Percentiles rank a stretch among this genome's conserved stretches.
Evolutionary conservation across 1,140 invertebrate species (phyloP).

Genomic region (Drosophila kikkawai): DNA sequence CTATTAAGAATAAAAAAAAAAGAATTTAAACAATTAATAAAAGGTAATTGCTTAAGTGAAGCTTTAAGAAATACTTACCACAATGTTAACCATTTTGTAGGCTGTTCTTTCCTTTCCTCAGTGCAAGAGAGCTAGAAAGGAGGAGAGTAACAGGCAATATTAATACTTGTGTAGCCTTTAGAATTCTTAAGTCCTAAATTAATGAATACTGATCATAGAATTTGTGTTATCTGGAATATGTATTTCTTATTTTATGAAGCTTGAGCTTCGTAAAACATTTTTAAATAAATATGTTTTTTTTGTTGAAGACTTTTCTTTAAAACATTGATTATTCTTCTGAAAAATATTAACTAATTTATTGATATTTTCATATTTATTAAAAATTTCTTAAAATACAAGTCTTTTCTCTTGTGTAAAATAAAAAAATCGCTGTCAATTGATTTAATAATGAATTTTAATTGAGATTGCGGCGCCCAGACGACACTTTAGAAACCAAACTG

Average conservation of each 20-base stretch:
- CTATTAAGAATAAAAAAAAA: conserved; percentile 37
- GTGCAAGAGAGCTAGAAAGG: conserved; percentile 43
- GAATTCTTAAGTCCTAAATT: background rate
- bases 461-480: conserved; percentile 26
- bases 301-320: background rate
- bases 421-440: conserved; percentile 18
- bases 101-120: conserved; percentile 31
- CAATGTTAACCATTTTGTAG: conserved; percentile 80
- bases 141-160: background rate
- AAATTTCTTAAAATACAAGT: background rate
- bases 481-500: conserved; percentile 11
- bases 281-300: background rate
- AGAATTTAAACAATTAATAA: conserved; percentile 41
- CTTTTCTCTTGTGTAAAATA: background rate
- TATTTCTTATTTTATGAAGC: too few relatives aligned
- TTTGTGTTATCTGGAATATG: too few relatives aligned
- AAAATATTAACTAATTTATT: background rate
- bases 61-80: conserved; percentile 56
- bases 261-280: background rate
- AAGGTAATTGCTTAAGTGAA: conserved; percentile 19
- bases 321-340: background rate
- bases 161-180: background rate
- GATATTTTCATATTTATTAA: background rate
- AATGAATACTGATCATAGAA: background rate
- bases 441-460: conserved; percentile 46